Conservation (phyloP, 2,888 invertebrate genomes). For the Drosophila demipolita region DNA sequence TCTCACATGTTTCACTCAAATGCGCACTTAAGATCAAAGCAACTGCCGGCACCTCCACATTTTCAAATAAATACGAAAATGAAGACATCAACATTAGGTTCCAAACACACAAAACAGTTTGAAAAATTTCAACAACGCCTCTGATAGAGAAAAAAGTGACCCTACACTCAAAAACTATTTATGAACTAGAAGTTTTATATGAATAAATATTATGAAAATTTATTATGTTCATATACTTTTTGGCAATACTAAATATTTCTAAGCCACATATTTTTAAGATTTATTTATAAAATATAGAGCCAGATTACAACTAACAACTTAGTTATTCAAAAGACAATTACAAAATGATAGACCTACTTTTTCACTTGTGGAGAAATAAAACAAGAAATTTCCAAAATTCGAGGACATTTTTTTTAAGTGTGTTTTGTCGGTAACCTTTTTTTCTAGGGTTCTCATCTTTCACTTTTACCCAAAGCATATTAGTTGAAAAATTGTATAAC, state of each 20-base stretch:
- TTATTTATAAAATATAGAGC: neutral
- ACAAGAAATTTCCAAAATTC: neutral
- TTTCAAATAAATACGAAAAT: slow-evolving; percentile 54
- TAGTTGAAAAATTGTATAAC: slow-evolving; percentile 78
- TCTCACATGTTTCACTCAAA: slow-evolving; percentile 74
- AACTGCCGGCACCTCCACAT: slow-evolving; percentile 55
- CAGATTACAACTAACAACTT: neutral
- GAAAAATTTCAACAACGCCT: slow-evolving; percentile 69
- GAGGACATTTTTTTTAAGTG: neutral
- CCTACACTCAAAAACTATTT: neutral
- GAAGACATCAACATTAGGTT: slow-evolving; percentile 60
- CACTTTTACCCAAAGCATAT: slow-evolving; percentile 66
- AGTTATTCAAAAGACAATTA: neutral
- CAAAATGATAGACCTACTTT: neutral
- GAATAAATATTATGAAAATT: neutral
- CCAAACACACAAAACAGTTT: slow-evolving; percentile 45
- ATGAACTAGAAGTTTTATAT: neutral
- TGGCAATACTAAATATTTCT: neutral
- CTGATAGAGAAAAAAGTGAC: neutral
- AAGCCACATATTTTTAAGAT: neutral
- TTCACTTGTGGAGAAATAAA: neutral
- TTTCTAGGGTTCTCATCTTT: slow-evolving; percentile 77
- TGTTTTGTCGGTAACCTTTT: slow-evolving; percentile 61
- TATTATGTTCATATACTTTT: neutral
- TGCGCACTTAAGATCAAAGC: slow-evolving; percentile 75